phyloP scores from a whole-genome alignment of 2,113 vertebrate species.

The Aptenodytes forsteri region DNA sequence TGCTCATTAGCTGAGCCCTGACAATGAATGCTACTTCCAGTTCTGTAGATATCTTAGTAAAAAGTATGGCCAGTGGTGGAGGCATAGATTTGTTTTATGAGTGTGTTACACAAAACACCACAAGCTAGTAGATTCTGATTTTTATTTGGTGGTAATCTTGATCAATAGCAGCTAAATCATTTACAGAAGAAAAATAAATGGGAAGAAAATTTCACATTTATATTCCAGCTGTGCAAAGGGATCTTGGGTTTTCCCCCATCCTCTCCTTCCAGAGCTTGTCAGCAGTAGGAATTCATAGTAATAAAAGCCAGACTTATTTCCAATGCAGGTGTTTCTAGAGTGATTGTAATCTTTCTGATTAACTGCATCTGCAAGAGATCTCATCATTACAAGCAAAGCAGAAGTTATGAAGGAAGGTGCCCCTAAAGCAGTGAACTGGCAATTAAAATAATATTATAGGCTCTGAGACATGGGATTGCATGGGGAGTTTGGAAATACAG shows the following conservation, averaged over 20 bases:
- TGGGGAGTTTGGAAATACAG: background rate
- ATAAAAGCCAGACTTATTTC: conserved; percentile 68
- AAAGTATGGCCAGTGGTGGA: background rate
- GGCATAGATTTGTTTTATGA: conserved; percentile 37
- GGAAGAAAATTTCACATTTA: conserved; percentile 57
- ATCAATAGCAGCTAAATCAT: conserved; percentile 62
- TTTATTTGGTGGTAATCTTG: conserved; percentile 71
- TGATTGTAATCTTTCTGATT: conserved; percentile 65
- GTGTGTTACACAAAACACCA: conserved; percentile 24
- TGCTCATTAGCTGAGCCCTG: background rate
- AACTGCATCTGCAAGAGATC: conserved; percentile 54
- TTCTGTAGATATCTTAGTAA: background rate
- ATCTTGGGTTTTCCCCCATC: conserved; percentile 42
- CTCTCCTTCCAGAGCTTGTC: conserved; percentile 37
- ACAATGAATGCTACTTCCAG: background rate
- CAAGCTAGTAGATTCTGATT: conserved; percentile 53
- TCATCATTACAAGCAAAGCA: conserved; percentile 31
- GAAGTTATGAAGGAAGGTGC: conserved; percentile 23
- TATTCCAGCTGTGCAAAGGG: conserved; percentile 64
- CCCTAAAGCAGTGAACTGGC: background rate
- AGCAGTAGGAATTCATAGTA: conserved; percentile 59
- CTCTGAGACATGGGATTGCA: background rate
- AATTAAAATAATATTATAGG: background rate
- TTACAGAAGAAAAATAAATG: conserved; percentile 55
- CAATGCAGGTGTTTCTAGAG: conserved; percentile 63